Percentiles rank a stretch among this genome's conserved stretches.
These are phyloP conservation scores for Diceros bicornis DNA, from an alignment of 2,797 vertebrate species.

Conservation along the genomic window DNA sequence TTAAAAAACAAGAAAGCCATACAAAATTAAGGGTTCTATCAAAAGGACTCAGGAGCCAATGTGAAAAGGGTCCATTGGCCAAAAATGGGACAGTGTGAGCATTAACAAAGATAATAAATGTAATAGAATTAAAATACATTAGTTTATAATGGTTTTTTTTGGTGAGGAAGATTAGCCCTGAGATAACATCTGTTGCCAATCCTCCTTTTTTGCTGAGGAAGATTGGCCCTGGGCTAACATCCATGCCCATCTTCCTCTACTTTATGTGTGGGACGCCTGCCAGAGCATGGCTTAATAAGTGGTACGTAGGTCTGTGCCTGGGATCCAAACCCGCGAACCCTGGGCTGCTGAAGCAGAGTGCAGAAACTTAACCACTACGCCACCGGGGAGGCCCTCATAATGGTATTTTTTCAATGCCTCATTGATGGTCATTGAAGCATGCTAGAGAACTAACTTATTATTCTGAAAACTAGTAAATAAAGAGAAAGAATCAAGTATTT, in stretches of 20 bases:
- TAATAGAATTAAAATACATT: slow-evolving; percentile 2
- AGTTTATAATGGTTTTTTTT: not conserved
- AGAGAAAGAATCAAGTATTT: slow-evolving; percentile 1
- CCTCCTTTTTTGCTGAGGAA: too few relatives aligned
- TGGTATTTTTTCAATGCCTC: not conserved
- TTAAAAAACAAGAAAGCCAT: not conserved
- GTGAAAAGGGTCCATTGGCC: not conserved
- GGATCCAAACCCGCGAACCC: too few relatives aligned
- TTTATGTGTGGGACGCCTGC: too few relatives aligned
- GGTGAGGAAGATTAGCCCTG: too few relatives aligned
- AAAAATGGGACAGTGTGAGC: not conserved
- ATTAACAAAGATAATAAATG: not conserved
- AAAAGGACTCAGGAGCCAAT: not conserved
- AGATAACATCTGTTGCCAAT: too few relatives aligned
- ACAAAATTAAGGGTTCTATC: not conserved
- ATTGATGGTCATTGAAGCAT: not conserved
- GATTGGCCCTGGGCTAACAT: too few relatives aligned
- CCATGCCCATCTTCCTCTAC: too few relatives aligned
- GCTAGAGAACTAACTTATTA: not conserved
- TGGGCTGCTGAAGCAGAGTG: too few relatives aligned
- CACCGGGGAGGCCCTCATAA: too few relatives aligned
- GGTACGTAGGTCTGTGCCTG: too few relatives aligned
- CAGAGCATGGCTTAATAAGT: too few relatives aligned
- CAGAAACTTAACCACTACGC: too few relatives aligned
- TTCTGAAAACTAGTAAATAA: slow-evolving; percentile 32